These are phyloP conservation scores for Lithophane socia DNA, from an alignment of 2,888 invertebrate species.

Conservation along the genomic window DNA sequence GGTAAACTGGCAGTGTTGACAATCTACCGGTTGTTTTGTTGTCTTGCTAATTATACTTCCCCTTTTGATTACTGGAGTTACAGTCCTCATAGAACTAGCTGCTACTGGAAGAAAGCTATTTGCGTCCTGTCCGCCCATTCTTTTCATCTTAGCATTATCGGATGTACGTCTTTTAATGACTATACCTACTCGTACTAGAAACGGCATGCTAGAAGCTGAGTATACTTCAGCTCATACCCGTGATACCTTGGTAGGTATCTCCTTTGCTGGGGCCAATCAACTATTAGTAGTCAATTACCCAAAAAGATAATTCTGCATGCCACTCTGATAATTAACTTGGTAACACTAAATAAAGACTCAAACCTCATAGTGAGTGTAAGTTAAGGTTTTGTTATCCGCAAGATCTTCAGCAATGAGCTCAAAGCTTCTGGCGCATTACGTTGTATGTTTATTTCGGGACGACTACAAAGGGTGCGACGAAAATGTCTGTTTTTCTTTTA, in stretches of 20 bases:
- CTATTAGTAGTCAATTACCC: neutral
- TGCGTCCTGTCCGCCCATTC: neutral
- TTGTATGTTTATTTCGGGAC: conserved; percentile 45
- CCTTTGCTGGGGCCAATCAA: neutral
- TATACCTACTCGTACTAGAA: too few relatives aligned
- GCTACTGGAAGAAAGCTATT: neutral
- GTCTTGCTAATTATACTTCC: conserved; percentile 24
- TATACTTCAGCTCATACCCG: neutral
- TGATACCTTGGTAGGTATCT: neutral
- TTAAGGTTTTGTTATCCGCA: conserved; percentile 23
- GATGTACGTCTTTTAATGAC: neutral
- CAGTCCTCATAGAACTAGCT: neutral
- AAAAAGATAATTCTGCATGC: neutral
- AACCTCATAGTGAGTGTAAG: conserved; percentile 20
- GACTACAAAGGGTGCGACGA: conserved; percentile 20
- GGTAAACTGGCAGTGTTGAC: conserved; percentile 37
- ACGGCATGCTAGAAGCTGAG: neutral
- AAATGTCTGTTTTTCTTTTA: conserved; percentile 13
- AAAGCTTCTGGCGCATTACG: conserved; percentile 15
- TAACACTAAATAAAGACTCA: neutral
- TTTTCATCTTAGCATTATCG: neutral
- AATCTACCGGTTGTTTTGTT: conserved; percentile 8
- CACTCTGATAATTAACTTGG: conserved; percentile 17
- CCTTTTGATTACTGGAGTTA: neutral
- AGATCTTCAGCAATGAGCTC: conserved; percentile 34